Conservation (phyloP, 2,888 invertebrate species). For the Lissonota sp. region DNA sequence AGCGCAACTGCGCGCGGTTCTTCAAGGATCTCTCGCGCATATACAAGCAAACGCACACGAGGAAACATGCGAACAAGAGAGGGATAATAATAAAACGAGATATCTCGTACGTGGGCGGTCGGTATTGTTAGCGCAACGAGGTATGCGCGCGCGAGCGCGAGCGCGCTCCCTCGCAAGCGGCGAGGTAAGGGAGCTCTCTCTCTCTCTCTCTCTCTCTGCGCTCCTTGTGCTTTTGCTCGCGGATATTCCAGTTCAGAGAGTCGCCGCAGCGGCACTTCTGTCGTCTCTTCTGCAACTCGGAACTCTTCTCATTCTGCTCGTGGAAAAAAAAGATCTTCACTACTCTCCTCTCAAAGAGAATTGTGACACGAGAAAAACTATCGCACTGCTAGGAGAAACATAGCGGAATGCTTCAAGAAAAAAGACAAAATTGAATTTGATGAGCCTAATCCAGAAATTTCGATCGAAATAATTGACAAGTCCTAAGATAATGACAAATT, state of each 20-base stretch:
- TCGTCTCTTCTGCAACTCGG: slow-evolving; percentile 66
- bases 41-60: slow-evolving; percentile 49
- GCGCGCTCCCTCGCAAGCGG: no score
- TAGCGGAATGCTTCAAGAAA: background rate
- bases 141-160: slow-evolving; percentile 72
- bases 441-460: no score
- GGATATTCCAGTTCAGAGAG: slow-evolving; percentile 23
- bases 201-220: slow-evolving; percentile 51
- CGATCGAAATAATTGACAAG: no score
- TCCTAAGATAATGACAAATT: no score
- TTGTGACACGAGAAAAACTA: slow-evolving; percentile 49
- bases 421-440: no score
- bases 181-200: no score
- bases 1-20: slow-evolving; percentile 52
- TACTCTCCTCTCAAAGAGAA: slow-evolving; percentile 75
- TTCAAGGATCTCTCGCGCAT: slow-evolving; percentile 37
- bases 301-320: slow-evolving; percentile 60
- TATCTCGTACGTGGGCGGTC: slow-evolving; percentile 83
- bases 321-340: slow-evolving; percentile 27
- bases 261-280: slow-evolving; percentile 78
- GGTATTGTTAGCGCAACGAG: slow-evolving; percentile 83
- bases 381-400: slow-evolving; percentile 23
- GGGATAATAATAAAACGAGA: slow-evolving; percentile 82
- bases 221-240: slow-evolving; percentile 41
- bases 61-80: slow-evolving; percentile 60